These are phyloP conservation scores for Fabriciana adippe DNA, from an alignment of 2,888 invertebrate species.

Conservation along the genomic window DNA sequence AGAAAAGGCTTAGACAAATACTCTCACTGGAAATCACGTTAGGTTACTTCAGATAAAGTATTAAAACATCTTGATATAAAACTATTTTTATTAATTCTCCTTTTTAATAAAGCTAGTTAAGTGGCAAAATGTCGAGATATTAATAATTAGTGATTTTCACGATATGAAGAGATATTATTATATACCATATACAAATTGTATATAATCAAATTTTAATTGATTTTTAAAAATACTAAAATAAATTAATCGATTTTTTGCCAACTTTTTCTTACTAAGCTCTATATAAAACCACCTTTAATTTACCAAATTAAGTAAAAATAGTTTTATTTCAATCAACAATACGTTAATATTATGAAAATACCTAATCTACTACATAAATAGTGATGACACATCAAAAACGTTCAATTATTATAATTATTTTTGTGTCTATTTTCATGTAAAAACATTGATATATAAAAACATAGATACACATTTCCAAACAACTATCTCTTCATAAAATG, in stretches of 20 bases:
- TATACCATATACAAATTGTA: too few species aligned
- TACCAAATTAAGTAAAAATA: constrained; percentile 20
- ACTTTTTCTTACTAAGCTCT: neutral
- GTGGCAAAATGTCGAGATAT: too few species aligned
- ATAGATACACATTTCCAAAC: neutral
- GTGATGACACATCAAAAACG: constrained; percentile 9
- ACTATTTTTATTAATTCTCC: constrained; percentile 26
- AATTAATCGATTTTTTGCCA: too few species aligned
- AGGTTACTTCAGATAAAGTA: constrained; percentile 61
- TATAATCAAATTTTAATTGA: too few species aligned
- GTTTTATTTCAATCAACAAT: constrained; percentile 30
- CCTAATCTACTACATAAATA: constrained; percentile 3
- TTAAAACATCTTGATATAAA: constrained; percentile 29
- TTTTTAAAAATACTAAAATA: neutral
- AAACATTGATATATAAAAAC: neutral
- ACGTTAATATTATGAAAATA: constrained; percentile 7
- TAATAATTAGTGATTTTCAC: too few species aligned
- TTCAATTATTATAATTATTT: constrained; percentile 12
- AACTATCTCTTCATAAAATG: neutral
- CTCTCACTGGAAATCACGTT: constrained; percentile 79
- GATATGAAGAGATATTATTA: too few species aligned
- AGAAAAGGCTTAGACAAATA: constrained; percentile 73
- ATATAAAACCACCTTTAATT: neutral
- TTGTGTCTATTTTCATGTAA: neutral
- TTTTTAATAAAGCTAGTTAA: too few species aligned